Evolutionary conservation across 2,888 invertebrate species (phyloP), one percentile per base, ranked within the genome.

Genomic region (Acanthosepion pharaonis): DNA sequence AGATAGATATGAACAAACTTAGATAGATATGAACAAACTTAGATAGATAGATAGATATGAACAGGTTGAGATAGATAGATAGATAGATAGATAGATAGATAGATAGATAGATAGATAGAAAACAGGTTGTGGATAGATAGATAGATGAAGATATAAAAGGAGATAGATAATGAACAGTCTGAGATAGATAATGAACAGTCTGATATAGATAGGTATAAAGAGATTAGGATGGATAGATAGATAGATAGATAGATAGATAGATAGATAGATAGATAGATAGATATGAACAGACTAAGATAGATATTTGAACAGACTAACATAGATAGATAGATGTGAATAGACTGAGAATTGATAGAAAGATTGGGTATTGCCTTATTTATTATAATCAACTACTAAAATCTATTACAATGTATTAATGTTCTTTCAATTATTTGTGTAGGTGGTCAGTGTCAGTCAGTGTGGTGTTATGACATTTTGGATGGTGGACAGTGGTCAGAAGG

Each of bases 401-500:
- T n/a, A 33, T n/a, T n/a, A 28, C 28, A 28, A 64, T 64, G 28
- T 28, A 28, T 78, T 28, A 78, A n/a, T 91, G 3, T 42, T 28
- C 91, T 4, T 94, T 94, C 95, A 28, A 78, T 78, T 78, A n/a
- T 78, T 33, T 78, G 78, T 78, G 5, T 96, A 97, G 97, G 97
- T 97, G 49, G 96, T 97, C 78, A 97, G 96, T 95, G 96, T 97
- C 15, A 97, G 97, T 94, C 97, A 97, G 95, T 96, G 96, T 9
- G 97, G 97, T 23, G 97, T 96, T 5, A 95, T 97, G 95, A 96
- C 96, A 94, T 96, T 97, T 95, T 97, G 97, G 97, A 96, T 97
- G 97, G 95, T 97, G 51, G 97, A 97, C 95, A 97, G 97, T 95
- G 97, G 97, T 95, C 97, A 97, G 95, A 97, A 97, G 96, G 97